Evolutionary conservation across 2,888 invertebrate genomes (phyloP).

Genomic region (Blastobasis lacticolella): DNA sequence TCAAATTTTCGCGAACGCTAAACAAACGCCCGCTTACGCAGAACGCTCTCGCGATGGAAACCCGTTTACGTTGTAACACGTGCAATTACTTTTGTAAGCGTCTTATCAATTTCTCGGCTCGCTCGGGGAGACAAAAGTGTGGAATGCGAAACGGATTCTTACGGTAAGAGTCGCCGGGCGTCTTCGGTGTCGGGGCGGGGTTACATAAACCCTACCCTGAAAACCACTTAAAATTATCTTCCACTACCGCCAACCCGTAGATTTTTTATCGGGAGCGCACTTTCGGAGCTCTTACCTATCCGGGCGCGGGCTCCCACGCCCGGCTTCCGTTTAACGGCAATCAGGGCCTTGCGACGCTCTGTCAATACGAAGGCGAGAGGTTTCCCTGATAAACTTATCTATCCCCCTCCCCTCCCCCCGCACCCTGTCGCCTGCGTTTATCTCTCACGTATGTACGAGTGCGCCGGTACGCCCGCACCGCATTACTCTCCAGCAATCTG

Average conservation of each 20-base stretch:
- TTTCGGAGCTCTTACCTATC: constrained; percentile 45
- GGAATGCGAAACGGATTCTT: too few relatives aligned
- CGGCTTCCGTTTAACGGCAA: constrained; percentile 66
- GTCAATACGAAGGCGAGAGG: constrained; percentile 71
- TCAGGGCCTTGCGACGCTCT: constrained; percentile 67
- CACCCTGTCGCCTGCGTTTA: constrained; percentile 54
- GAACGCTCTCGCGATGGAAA: background rate
- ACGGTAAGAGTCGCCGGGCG: too few relatives aligned
- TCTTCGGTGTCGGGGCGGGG: too few relatives aligned
- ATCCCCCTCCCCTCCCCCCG: constrained; percentile 31
- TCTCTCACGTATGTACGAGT: constrained; percentile 55
- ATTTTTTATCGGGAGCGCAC: constrained; percentile 47
- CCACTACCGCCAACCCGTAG: constrained; percentile 2
- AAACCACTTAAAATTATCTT: constrained; percentile 12
- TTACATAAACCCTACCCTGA: background rate
- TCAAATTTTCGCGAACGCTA: constrained; percentile 24
- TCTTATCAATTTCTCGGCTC: too few relatives aligned
- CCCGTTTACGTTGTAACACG: background rate
- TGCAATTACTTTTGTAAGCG: background rate
- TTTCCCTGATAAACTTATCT: constrained; percentile 73
- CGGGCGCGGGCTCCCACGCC: constrained; percentile 53
- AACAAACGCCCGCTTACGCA: constrained; percentile 7
- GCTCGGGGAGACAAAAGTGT: too few relatives aligned
- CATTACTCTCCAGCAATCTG: constrained; percentile 30
- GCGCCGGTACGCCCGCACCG: constrained; percentile 36